phyloP scores from a whole-genome alignment of 2,797 vertebrate genomes.

The Rhinophrynus dorsalis region DNA sequence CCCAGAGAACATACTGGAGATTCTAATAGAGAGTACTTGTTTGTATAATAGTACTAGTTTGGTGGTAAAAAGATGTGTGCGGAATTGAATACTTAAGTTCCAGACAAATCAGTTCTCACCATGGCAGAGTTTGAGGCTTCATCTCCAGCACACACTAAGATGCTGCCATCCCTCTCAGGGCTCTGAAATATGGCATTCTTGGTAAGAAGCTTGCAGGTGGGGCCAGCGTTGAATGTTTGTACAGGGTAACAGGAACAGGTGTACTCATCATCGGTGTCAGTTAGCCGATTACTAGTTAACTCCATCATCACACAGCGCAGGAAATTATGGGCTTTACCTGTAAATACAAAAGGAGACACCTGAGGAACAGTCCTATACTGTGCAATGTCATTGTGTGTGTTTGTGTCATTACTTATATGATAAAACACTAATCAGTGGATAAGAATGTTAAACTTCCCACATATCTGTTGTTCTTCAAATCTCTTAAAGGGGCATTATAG shows the following conservation, averaged over 20 bases:
- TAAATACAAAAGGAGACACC: background rate
- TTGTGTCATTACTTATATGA: too few relatives aligned
- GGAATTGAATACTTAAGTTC: too few relatives aligned
- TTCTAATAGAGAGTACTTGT: too few relatives aligned
- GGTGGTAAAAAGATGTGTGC: too few relatives aligned
- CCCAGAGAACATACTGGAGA: too few relatives aligned
- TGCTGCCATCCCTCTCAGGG: constrained; percentile 70
- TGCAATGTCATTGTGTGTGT: too few relatives aligned
- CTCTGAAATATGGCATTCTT: constrained; percentile 89
- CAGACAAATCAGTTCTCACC: constrained; percentile 64
- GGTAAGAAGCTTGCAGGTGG: constrained; percentile 89
- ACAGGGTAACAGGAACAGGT: constrained; percentile 80
- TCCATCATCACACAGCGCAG: constrained; percentile 89
- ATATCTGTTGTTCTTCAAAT: too few relatives aligned
- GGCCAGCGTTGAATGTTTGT: constrained; percentile 86
- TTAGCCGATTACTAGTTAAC: constrained; percentile 72
- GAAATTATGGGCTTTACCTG: constrained; percentile 81
- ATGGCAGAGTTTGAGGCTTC: constrained; percentile 88
- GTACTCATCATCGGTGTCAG: constrained; percentile 66
- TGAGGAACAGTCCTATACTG: background rate
- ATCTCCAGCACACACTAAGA: constrained; percentile 90
- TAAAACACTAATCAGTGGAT: too few relatives aligned
- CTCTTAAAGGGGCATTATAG: too few relatives aligned
- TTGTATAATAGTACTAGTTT: too few relatives aligned
- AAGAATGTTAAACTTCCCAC: too few relatives aligned